Percentiles rank a stretch among this genome's conserved stretches.
These are phyloP conservation scores for Ibidorhyncha struthersii DNA, from an alignment of 2,113 vertebrate species.

Conservation along the genomic window DNA sequence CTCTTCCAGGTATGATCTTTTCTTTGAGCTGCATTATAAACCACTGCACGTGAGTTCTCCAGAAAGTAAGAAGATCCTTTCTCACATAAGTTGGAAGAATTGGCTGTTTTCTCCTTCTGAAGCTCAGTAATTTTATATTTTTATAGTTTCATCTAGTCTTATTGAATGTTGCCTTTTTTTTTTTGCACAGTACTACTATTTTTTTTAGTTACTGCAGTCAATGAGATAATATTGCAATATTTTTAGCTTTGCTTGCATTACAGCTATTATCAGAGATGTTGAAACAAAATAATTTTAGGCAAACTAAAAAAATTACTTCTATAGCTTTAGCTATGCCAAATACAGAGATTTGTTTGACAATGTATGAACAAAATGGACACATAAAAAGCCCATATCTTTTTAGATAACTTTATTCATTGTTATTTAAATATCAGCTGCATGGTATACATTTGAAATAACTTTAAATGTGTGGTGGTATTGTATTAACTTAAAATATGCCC, in stretches of 20 bases:
- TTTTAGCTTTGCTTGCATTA: not conserved
- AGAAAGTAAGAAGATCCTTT: not conserved
- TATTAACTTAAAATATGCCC: not conserved
- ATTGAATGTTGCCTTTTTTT: not conserved
- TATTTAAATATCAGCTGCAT: not conserved
- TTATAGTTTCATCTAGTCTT: not conserved
- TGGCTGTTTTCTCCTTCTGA: not conserved
- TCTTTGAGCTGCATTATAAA: not conserved
- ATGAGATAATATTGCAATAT: not conserved
- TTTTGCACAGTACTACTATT: not conserved
- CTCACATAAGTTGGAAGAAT: not conserved
- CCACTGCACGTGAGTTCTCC: not conserved
- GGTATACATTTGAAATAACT: not conserved
- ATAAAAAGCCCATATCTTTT: rapidly evolving
- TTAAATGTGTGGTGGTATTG: not conserved
- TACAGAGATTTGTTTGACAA: not conserved
- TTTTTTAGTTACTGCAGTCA: not conserved
- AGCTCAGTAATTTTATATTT: not conserved
- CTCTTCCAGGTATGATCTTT: not conserved
- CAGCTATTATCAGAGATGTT: not conserved
- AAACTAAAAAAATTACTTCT: not conserved
- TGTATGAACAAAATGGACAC: not conserved
- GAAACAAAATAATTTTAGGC: not conserved
- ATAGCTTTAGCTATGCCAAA: not conserved
- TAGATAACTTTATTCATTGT: not conserved